These are phyloP conservation scores for Dendrocincla tyrannina DNA, from an alignment of 2,797 vertebrate species.

Conservation along the genomic window DNA sequence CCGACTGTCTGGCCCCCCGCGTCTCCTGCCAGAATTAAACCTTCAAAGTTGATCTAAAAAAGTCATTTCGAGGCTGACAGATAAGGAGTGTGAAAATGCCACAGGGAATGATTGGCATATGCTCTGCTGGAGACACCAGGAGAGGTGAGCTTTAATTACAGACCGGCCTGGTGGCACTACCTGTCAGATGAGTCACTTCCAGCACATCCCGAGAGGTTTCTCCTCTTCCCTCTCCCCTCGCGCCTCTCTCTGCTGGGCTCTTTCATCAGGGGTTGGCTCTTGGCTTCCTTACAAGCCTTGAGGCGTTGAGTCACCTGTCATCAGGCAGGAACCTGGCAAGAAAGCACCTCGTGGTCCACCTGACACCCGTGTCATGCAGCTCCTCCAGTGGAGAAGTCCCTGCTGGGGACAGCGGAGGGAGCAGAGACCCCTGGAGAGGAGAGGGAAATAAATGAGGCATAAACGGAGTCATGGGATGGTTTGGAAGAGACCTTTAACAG, in stretches of 20 bases:
- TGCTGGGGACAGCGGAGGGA: neutral
- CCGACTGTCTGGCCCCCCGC: slow-evolving; percentile 9
- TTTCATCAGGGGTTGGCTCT: slow-evolving; percentile 16
- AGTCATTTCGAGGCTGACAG: neutral
- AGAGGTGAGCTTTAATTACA: neutral
- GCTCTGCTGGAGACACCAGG: neutral
- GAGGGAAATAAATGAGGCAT: neutral
- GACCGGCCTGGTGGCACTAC: slow-evolving; percentile 9
- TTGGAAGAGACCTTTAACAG: neutral
- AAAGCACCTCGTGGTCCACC: neutral
- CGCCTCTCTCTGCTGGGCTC: neutral
- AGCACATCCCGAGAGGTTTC: slow-evolving; percentile 6
- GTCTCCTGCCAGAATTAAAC: neutral
- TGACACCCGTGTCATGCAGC: neutral
- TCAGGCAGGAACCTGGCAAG: neutral
- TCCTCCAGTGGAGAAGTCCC: neutral
- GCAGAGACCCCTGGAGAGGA: neutral
- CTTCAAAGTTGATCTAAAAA: neutral
- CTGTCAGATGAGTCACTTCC: slow-evolving; percentile 30
- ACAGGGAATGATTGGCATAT: neutral
- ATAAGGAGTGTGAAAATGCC: slow-evolving; percentile 2
- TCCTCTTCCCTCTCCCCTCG: slow-evolving; percentile 29
- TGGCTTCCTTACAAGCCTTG: neutral
- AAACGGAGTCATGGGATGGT: neutral
- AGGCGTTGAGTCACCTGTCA: slow-evolving; percentile 11